Evolutionary conservation across 2,888 invertebrate genomes (phyloP).

Genomic region (Drosophila pseudotakahashii): DNA sequence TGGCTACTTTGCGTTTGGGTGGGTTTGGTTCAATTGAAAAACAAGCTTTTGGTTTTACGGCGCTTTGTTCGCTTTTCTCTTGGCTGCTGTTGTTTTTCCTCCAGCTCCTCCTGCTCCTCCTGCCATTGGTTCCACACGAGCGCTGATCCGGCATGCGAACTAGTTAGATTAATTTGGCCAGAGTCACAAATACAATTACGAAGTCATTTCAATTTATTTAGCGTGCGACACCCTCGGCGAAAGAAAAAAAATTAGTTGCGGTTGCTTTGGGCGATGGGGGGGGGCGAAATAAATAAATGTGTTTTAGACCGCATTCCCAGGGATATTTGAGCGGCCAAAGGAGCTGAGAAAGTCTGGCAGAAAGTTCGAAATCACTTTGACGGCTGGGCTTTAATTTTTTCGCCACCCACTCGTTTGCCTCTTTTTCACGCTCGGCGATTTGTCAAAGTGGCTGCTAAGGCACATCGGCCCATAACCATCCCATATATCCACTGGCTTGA

Average conservation of each 20-base stretch:
- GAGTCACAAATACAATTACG: conserved; percentile 79
- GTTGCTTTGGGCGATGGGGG: no score
- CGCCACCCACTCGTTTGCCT: conserved; percentile 2
- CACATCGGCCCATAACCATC: conserved; percentile 11
- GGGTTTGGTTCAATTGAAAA: conserved; percentile 68
- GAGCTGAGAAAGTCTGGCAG: background rate
- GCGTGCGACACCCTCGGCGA: conserved; percentile 53
- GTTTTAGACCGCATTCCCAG: conserved; percentile 6
- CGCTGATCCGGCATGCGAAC: conserved; percentile 65
- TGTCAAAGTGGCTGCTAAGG: conserved; percentile 68
- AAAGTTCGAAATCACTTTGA: conserved; percentile 45
- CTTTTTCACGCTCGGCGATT: conserved; percentile 57
- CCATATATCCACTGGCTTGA: conserved; percentile 59
- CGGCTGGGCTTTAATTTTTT: conserved; percentile 43
- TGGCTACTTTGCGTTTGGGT: conserved; percentile 16
- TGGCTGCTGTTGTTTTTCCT: conserved; percentile 40
- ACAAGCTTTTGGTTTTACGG: conserved; percentile 76
- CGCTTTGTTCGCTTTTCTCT: conserved; percentile 61
- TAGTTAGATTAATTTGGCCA: conserved; percentile 75
- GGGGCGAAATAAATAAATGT: conserved; percentile 15
- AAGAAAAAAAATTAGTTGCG: no score
- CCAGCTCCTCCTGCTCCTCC: conserved; percentile 11
- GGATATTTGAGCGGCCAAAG: conserved; percentile 15
- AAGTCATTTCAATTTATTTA: conserved; percentile 79
- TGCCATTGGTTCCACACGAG: conserved; percentile 71